phyloP scores from a whole-genome alignment of 2,113 vertebrate genomes.

The Neolamprologus caudopunctatus region DNA sequence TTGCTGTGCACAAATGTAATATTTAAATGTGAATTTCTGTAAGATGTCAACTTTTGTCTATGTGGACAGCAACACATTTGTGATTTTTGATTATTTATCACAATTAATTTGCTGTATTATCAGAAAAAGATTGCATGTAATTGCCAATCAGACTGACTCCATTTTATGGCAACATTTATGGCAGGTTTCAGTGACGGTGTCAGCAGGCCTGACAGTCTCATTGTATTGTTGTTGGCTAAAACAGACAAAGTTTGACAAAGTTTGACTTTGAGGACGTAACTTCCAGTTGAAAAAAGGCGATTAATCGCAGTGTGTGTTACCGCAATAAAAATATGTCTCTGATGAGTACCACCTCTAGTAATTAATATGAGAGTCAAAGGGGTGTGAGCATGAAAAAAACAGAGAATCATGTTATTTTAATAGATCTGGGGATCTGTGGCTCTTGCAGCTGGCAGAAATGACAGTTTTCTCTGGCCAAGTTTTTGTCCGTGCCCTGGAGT shows the following conservation, averaged over 20 bases:
- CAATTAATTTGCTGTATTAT: neutral
- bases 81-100: neutral
- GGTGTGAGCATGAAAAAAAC: neutral
- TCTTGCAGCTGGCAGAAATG: neutral
- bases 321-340: neutral
- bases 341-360: neutral
- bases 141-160: neutral
- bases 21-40: neutral
- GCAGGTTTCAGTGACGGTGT: neutral
- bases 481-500: neutral
- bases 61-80: neutral
- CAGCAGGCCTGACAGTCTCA: neutral
- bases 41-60: neutral
- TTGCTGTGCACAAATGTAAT: neutral
- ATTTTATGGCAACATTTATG: neutral
- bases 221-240: neutral
- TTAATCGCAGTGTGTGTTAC: neutral
- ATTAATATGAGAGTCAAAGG: neutral
- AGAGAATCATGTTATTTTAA: neutral
- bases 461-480: neutral
- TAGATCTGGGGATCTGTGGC: neutral
- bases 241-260: neutral
- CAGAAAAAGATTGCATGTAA: neutral
- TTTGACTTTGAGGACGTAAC: neutral
- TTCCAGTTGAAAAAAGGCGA: neutral